These are phyloP conservation scores for Poeciliopsis retropinna DNA, from an alignment of 2,113 vertebrate species.

Conservation along the genomic window DNA sequence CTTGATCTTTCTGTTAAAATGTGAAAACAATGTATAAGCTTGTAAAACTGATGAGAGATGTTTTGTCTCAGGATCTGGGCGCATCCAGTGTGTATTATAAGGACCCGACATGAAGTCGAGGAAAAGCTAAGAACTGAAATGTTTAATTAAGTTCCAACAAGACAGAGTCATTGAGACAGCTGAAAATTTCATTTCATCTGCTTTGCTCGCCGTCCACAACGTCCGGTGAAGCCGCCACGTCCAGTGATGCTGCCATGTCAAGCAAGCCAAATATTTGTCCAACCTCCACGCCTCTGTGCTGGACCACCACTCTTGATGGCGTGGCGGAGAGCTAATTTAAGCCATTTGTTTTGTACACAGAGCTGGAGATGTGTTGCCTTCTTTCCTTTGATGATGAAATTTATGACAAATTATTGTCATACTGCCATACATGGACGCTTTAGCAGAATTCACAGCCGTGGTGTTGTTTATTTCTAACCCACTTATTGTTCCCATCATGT, in stretches of 20 bases:
- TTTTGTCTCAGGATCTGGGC: constrained; percentile 46
- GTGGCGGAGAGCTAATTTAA: constrained; percentile 51
- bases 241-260: background rate
- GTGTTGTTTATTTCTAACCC: constrained; percentile 27
- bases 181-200: background rate
- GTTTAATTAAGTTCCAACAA: background rate
- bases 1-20: constrained; percentile 7
- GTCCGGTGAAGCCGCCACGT: background rate
- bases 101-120: constrained; percentile 1
- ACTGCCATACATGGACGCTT: constrained; percentile 45
- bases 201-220: constrained; percentile 14
- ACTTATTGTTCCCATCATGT: constrained; percentile 21
- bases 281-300: constrained; percentile 18
- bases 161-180: background rate
- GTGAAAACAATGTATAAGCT: constrained; percentile 28
- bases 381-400: constrained; percentile 34
- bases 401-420: constrained; percentile 44
- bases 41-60: constrained; percentile 15
- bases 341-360: constrained; percentile 72
- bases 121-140: background rate
- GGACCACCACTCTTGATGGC: constrained; percentile 15
- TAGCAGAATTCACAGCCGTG: constrained; percentile 35
- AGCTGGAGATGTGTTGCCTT: constrained; percentile 55
- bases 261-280: constrained; percentile 16
- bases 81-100: constrained; percentile 25